Evolutionary conservation across 2,888 invertebrate genomes (phyloP).

Genomic region (Athalia rosae): DNA sequence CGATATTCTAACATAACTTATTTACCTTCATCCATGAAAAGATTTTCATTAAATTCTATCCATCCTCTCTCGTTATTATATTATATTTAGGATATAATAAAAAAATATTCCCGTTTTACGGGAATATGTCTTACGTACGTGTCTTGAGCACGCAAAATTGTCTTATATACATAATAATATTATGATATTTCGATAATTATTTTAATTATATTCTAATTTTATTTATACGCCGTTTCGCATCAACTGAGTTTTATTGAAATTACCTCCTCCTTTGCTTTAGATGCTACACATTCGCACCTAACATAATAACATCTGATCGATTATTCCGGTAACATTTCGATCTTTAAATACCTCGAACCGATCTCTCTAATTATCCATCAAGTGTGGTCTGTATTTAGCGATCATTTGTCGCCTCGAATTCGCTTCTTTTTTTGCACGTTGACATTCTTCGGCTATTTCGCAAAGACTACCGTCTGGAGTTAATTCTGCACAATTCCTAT

Average conservation of each 20-base stretch:
- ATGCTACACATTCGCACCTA: too few relatives aligned
- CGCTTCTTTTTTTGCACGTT: constrained; percentile 39
- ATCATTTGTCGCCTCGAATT: constrained; percentile 25
- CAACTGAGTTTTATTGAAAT: constrained; percentile 38
- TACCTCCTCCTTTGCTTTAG: background rate
- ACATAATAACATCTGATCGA: too few relatives aligned
- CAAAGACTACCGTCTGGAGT: constrained; percentile 50
- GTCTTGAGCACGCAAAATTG: constrained; percentile 67
- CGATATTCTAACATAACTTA: constrained; percentile 36
- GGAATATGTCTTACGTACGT: constrained; percentile 70
- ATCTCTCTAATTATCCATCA: background rate
- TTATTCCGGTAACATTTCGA: too few relatives aligned
- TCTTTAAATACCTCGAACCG: background rate
- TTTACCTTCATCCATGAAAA: constrained; percentile 9
- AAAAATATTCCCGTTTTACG: constrained; percentile 62
- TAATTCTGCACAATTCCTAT: background rate
- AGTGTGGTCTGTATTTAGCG: constrained; percentile 25
- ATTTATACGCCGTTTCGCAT: constrained; percentile 62
- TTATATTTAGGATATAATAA: background rate
- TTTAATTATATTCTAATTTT: constrained; percentile 70
- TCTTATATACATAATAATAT: constrained; percentile 57
- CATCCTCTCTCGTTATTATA: constrained; percentile 14
- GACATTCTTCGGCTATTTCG: constrained; percentile 51
- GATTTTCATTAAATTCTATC: constrained; percentile 9
- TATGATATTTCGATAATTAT: constrained; percentile 65